Base-by-base conservation (phyloP, 1,140 invertebrate genomes). In the Bombus cullumanus region DNA sequence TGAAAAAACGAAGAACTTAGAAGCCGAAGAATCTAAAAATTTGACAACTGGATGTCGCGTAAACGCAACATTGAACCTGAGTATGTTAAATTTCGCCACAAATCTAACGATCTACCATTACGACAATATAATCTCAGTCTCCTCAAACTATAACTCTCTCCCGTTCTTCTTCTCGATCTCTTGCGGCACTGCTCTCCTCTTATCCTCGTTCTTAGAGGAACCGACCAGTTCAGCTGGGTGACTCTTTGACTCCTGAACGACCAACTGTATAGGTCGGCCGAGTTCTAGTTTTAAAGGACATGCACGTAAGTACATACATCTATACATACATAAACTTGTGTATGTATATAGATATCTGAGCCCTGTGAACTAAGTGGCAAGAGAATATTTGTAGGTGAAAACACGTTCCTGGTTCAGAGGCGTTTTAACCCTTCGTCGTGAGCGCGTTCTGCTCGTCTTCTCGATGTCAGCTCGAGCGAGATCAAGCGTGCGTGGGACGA, bases 231-330 rank as follows among this genome's bases (percentile, higher is more conserved):
- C 31, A 28, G 25, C 64, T 64, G 73, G 62, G 37, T 79, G 83
- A 82, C 84, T 89, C 88, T 83, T 89, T 81, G 88, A 86, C 87
- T 89, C 75, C 74, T 64, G 64, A 28, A 22, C 74, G 82, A 41
- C 84, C 88, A 75, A 82, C 84, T 78, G 78, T 88, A 89, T 89
- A 88, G 88, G 87, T 89, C 87, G 88, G 57, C 76, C 88, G 83
- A 89, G 88, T 89, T 89, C 88, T 80, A 89, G 88, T 89, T 89
- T 89, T 71, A 89, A 89, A 89, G 88, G 87, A 89, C 75, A 89
- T 71, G 75, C 75, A 84, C 66, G 66, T 71, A 62, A n/a, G 18
- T 25, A 43, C 34, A 41, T 39, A 13, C n/a, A 9, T 9, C 2
- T 10, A 64, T 15, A 18, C 15, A 8, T n/a, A 62, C 28, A 53